Evolutionary conservation across 2,888 invertebrate species (phyloP).

Genomic region (Melinopterus prodromus): DNA sequence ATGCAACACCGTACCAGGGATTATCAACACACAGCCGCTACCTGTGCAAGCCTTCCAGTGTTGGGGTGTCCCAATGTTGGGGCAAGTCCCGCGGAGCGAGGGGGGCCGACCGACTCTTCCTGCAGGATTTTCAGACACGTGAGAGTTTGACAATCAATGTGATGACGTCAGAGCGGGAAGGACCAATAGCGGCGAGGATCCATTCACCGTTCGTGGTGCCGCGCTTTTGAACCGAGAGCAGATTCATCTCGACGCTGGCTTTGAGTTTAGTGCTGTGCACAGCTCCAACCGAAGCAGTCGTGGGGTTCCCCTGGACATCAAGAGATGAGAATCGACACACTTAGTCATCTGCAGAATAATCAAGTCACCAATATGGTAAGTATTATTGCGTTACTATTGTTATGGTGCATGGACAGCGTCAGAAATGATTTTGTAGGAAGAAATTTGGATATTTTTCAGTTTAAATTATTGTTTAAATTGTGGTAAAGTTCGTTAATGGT

Average conservation of each 20-base stretch:
- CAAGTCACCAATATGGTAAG: background rate
- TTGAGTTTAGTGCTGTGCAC: slow-evolving; percentile 52
- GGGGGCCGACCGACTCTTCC: slow-evolving; percentile 38
- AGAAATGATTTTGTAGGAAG: too few relatives aligned
- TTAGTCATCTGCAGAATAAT: background rate
- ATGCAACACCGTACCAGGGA: background rate
- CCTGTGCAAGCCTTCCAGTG: background rate
- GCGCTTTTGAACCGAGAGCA: slow-evolving; percentile 54
- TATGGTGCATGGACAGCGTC: too few relatives aligned
- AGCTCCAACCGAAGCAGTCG: slow-evolving; percentile 46
- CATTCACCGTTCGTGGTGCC: slow-evolving; percentile 66
- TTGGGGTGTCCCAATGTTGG: background rate
- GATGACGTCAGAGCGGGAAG: slow-evolving; percentile 73
- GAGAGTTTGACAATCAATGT: slow-evolving; percentile 72
- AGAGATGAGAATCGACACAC: background rate
- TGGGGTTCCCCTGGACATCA: slow-evolving; percentile 34
- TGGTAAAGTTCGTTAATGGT: too few relatives aligned
- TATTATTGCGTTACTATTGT: background rate
- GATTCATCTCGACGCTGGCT: slow-evolving; percentile 54
- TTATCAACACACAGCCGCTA: background rate
- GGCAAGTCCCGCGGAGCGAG: slow-evolving; percentile 5
- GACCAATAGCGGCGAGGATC: slow-evolving; percentile 70
- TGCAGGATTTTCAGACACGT: slow-evolving; percentile 60
- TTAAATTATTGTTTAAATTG: too few relatives aligned
- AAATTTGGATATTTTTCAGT: too few relatives aligned